Evolutionary conservation across 2,113 vertebrate genomes (phyloP).

Genomic region (Zosterops hypoxanthus): DNA sequence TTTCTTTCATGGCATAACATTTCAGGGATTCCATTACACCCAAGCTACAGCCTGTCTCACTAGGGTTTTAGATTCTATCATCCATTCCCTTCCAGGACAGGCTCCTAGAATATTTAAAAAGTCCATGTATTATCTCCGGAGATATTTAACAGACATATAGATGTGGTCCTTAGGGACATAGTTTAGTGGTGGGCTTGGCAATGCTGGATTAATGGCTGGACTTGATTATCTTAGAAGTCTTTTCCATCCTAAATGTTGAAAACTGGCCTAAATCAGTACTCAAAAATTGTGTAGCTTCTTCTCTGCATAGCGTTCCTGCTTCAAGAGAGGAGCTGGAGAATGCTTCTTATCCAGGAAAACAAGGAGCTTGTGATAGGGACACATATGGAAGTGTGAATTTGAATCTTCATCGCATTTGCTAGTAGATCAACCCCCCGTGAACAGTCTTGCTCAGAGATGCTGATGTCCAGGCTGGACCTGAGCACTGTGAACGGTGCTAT

Average conservation of each 20-base stretch:
- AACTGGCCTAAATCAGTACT: background rate
- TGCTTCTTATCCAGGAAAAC: background rate
- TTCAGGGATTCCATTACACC: background rate
- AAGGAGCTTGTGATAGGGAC: background rate
- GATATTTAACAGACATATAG: background rate
- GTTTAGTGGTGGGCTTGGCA: background rate
- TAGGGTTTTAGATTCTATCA: background rate
- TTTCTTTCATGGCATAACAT: background rate
- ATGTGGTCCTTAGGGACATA: background rate
- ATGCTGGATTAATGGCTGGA: background rate
- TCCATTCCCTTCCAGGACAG: background rate
- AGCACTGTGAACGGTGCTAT: accelerated
- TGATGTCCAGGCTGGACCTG: background rate
- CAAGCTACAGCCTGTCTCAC: background rate
- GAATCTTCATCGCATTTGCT: background rate
- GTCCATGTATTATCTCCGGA: background rate
- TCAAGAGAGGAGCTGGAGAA: background rate
- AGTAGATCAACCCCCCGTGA: background rate
- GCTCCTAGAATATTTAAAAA: background rate
- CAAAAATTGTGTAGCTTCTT: background rate
- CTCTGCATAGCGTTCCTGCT: background rate
- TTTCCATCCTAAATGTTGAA: background rate
- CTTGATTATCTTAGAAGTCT: background rate
- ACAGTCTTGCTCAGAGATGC: accelerated
- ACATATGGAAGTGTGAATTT: background rate